Evolutionary conservation across 2,113 vertebrate genomes (phyloP).

Genomic region (Gallinago paraguaiae): DNA sequence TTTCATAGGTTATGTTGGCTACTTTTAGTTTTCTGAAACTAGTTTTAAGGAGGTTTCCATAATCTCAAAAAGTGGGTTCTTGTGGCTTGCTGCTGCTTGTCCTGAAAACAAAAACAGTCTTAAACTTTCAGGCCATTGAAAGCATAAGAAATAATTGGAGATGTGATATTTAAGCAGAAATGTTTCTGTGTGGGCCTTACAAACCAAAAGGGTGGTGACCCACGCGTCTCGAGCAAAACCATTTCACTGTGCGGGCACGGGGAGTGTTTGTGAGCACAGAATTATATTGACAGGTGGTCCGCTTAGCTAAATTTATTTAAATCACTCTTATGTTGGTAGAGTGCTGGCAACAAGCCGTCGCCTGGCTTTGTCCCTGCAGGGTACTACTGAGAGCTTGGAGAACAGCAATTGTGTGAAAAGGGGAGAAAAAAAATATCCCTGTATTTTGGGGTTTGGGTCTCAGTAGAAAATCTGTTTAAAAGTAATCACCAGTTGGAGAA

Average conservation of each 20-base stretch:
- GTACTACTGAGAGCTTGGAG: not conserved
- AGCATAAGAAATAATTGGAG: not conserved
- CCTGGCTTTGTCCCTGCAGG: not conserved
- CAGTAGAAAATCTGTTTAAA: not conserved
- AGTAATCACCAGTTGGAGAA: not conserved
- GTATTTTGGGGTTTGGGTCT: not conserved
- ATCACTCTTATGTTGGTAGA: fast-evolving
- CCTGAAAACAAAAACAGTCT: not conserved
- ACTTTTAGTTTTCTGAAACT: not conserved
- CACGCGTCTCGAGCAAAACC: fast-evolving
- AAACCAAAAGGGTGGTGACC: not conserved
- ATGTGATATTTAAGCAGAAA: not conserved
- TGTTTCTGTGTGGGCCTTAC: not conserved
- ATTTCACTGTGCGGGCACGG: fast-evolving
- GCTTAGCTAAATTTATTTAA: not conserved
- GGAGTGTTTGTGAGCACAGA: too few relatives aligned
- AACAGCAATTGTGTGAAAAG: not conserved
- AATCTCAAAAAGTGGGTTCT: not conserved
- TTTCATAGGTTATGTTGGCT: not conserved
- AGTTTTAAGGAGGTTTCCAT: not conserved
- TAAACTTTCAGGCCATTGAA: not conserved
- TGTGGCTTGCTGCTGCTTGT: not conserved
- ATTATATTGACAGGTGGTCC: fast-evolving
- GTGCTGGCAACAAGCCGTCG: not conserved
- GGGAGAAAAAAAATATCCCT: not conserved